Conservation (phyloP, 2,888 invertebrate genomes). For the Lymantria monacha region DNA sequence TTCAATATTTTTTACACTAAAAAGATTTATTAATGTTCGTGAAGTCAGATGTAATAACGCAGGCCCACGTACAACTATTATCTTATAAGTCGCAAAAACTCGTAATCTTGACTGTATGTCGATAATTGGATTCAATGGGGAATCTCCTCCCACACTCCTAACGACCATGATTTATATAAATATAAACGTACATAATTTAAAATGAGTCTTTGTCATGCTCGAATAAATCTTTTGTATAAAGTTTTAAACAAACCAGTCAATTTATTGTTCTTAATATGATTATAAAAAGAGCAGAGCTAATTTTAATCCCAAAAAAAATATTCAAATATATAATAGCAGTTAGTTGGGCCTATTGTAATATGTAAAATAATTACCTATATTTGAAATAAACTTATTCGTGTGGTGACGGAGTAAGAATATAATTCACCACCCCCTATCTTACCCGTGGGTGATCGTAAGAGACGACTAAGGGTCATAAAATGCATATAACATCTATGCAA, state of each 20-base stretch:
- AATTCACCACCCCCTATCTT: no score
- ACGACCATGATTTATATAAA: conserved; percentile 68
- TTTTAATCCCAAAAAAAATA: not conserved
- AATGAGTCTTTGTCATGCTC: conserved; percentile 34
- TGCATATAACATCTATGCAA: no score
- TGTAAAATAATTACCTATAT: conserved; percentile 59
- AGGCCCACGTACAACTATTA: conserved; percentile 66
- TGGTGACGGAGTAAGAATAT: no score
- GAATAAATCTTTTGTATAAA: conserved; percentile 6
- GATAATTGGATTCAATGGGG: conserved; percentile 73
- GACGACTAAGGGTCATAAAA: no score
- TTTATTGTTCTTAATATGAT: not conserved
- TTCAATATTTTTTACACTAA: conserved; percentile 34
- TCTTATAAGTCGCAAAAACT: conserved; percentile 65
- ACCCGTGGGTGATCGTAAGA: no score
- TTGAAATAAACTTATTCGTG: no score
- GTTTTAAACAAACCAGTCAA: not conserved
- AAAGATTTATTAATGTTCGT: conserved; percentile 50
- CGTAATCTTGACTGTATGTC: conserved; percentile 55
- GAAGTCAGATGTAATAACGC: conserved; percentile 42
- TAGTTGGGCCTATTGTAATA: conserved; percentile 31
- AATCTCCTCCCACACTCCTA: conserved; percentile 65
- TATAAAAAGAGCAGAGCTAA: not conserved
- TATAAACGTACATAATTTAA: conserved; percentile 57
- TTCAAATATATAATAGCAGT: conserved; percentile 14